Evolutionary conservation across 2,888 invertebrate genomes (phyloP).

Genomic region (Heliconius charithonia): DNA sequence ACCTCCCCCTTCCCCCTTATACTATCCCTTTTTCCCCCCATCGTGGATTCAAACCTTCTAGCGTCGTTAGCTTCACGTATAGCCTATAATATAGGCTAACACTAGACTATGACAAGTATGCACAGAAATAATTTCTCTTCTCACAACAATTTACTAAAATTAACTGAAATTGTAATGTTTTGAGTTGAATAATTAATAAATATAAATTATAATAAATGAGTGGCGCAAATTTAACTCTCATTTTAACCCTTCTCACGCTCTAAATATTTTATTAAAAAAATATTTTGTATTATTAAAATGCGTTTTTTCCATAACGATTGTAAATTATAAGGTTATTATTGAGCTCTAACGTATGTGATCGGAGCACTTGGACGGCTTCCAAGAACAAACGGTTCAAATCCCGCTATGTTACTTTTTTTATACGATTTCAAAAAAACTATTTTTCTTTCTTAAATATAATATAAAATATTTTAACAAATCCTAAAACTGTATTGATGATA

Average conservation of each 20-base stretch:
- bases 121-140: no score
- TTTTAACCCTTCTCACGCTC: neutral
- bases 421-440: no score
- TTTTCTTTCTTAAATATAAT: no score
- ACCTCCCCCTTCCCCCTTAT: no score
- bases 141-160: no score
- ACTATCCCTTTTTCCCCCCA: neutral
- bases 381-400: neutral
- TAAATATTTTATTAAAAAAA: conserved; percentile 1
- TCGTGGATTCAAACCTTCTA: neutral
- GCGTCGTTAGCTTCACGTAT: neutral
- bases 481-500: neutral
- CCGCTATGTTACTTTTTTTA: neutral
- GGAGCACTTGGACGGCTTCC: neutral
- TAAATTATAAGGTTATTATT: neutral
- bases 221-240: neutral
- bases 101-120: no score
- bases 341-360: neutral
- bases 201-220: conserved; percentile 10
- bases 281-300: neutral
- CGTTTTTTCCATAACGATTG: neutral
- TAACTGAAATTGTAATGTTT: no score
- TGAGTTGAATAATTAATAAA: neutral
- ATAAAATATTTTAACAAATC: no score
- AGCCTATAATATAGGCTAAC: no score